Evolutionary conservation across 2,888 invertebrate genomes (phyloP), one percentile per base, ranked within the genome.

Genomic region (Celastrina argiolus): DNA sequence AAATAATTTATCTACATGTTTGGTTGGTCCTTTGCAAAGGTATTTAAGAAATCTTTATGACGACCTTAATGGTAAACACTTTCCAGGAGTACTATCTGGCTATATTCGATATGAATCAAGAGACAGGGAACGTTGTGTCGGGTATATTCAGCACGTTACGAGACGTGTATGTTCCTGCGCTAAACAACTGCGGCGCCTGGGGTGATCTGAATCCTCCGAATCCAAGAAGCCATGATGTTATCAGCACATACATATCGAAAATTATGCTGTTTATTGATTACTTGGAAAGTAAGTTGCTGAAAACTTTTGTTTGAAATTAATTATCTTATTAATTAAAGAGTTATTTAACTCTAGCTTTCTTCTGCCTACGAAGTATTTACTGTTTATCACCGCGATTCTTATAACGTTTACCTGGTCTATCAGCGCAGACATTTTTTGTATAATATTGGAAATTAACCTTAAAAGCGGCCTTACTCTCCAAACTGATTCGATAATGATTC

Each of bases 131-230:
- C 72, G 84, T 88, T 0, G 90, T 91, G 2, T 90, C 90, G n/a
- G 89, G 81, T 12, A 81, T 88, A 66, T 88, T 73, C 74, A 86
- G 80, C 56, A 85, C 84, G 0, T 76, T 91, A 80, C 68, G 68
- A 2, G 73, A 74, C 12, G 82, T 85, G 1, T 88, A 87, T 63
- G 69, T 89, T 2, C 87, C 85, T 1, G 85, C 89, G 1, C 67
- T 91, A 16, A 73, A 78, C 61, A 75, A 68, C 3, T 89, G 88
- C 68, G 78, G 81, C 68, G 84, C 80, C 1, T 91, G 91, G 91
- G 91, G 91, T 18, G 83, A 88, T 61, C 75, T 91, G 4, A 91
- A 91, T 68, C 90, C 90, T 0, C 91, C 91, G 0, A 89, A 91
- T 67, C 90, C 91, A 1, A 83, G 77, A 22, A 90, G 90, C 70